Percentiles rank a stretch among this genome's conserved stretches.
Conservation (phyloP, 2,113 vertebrate species). For the Takifugu bimaculatus region DNA sequence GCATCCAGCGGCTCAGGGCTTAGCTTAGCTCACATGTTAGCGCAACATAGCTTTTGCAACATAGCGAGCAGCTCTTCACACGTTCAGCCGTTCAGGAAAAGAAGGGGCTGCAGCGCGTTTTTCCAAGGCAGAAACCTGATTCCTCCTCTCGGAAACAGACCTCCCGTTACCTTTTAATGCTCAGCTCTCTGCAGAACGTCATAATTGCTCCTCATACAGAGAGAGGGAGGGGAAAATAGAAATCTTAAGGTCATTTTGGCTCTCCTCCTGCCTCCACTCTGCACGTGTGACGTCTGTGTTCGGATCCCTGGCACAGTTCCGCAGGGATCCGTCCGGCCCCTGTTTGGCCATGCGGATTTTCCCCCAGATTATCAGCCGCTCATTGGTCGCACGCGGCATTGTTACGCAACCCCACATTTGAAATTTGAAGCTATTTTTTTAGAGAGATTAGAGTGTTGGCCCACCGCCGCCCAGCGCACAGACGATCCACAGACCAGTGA, state of each 20-base stretch:
- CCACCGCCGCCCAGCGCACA: constrained; percentile 17
- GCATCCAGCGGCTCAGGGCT: too few relatives aligned
- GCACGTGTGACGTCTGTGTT: constrained; percentile 9
- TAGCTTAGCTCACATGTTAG: too few relatives aligned
- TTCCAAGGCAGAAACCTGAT: too few relatives aligned
- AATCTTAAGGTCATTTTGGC: constrained; percentile 6
- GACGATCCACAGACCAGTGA: not conserved
- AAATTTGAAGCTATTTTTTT: constrained; percentile 55
- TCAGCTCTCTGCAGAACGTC: not conserved
- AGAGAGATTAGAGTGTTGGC: constrained; percentile 37
- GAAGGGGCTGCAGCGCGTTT: too few relatives aligned
- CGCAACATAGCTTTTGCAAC: not conserved
- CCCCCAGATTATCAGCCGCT: constrained; percentile 56
- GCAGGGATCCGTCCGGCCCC: constrained; percentile 48
- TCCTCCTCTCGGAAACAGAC: constrained; percentile 1
- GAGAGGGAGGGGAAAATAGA: constrained; percentile 1
- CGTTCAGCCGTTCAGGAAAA: constrained; percentile 1
- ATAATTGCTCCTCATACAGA: constrained; percentile 3
- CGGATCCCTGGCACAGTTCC: constrained; percentile 35
- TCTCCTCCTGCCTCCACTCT: not conserved
- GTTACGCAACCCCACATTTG: constrained; percentile 68
- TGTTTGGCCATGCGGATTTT: constrained; percentile 25
- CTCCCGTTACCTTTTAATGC: not conserved
- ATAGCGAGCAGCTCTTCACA: not conserved
- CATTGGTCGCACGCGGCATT: constrained; percentile 58